Evolutionary conservation across 2,888 invertebrate species (phyloP), one percentile per base, ranked within the genome.

Genomic region (Tanypteryx hageni): DNA sequence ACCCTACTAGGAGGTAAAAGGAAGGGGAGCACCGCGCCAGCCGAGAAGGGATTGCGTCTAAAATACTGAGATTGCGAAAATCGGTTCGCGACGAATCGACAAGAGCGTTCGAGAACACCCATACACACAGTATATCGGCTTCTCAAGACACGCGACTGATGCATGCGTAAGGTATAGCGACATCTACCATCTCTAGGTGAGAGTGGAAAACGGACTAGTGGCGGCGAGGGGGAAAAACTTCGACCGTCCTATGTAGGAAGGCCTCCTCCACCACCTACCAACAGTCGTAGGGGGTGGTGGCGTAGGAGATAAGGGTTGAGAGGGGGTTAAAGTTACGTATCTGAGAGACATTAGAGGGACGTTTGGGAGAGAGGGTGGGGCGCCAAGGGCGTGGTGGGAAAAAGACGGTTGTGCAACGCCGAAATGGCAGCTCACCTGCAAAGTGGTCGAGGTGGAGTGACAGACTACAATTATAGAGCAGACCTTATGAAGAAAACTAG

Each of bases 391-490:
- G 89, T 89, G 89, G 89, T 64, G 44, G 61, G 44, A 64, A 44
- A 44, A 16, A 68, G 64, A 61, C 44, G n/a, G n/a, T 89, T 89
- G 89, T 64, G 89, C 64, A 89, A 89, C 14, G 18, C n/a, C 59
- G 86, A 86, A 61, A 64, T 44, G 64, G 89, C 89, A 68, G 44
- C 68, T 68, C 59, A 64, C 86, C 59, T 27, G 58, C 13, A 22
- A 85, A 31, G 18, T 59, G 89, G 89, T 64, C 64, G 89, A 89
- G 44, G 27, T 13, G 64, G 61, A 44, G 86, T 13, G 86, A 86
- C 86, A 57, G 61, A 61, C 27, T 44, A 89, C 89, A 89, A 89
- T 89, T 64, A 89, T 56, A 89, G 89, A 64, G 64, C 64, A 44
- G 89, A 44, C 44, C 86, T 61, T 27, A 76, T 27, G 13, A 27